Percentiles rank a stretch among this genome's conserved stretches.
phyloP scores from a whole-genome alignment of 2,113 vertebrate species.

The Zosterops pallidus region DNA sequence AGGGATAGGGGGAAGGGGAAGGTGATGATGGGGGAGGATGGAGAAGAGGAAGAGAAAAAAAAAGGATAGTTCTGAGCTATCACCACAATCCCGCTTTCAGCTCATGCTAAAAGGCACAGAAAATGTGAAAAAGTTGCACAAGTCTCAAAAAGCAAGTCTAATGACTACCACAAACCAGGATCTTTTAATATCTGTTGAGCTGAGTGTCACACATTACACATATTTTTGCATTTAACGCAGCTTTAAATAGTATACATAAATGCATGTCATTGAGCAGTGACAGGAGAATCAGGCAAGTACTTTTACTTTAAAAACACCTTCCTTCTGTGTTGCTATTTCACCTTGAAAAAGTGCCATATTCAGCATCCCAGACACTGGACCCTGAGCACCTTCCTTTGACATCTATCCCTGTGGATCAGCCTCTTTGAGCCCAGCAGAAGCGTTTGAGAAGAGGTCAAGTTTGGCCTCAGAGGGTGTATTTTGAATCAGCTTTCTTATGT shows the following conservation, averaged over 20 bases:
- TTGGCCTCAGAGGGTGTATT: neutral
- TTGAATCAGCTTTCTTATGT: neutral
- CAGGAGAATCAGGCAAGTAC: neutral
- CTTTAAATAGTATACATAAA: slow-evolving; percentile 44
- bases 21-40: neutral
- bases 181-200: slow-evolving; percentile 43
- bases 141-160: slow-evolving; percentile 11
- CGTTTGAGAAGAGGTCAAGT: neutral
- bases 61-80: neutral
- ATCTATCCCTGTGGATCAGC: neutral
- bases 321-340: neutral
- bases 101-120: neutral
- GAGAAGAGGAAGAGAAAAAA: neutral
- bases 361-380: neutral
- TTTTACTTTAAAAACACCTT: slow-evolving; percentile 8
- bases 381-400: neutral
- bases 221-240: neutral
- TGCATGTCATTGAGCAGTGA: neutral
- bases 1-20: neutral
- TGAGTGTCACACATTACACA: slow-evolving; percentile 2
- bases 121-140: slow-evolving; percentile 26
- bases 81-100: neutral
- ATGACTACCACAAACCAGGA: neutral
- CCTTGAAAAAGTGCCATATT: neutral
- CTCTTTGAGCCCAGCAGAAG: neutral